These are phyloP conservation scores for Trachelus troglodyta DNA, from an alignment of 2,888 invertebrate species.

Conservation along the genomic window DNA sequence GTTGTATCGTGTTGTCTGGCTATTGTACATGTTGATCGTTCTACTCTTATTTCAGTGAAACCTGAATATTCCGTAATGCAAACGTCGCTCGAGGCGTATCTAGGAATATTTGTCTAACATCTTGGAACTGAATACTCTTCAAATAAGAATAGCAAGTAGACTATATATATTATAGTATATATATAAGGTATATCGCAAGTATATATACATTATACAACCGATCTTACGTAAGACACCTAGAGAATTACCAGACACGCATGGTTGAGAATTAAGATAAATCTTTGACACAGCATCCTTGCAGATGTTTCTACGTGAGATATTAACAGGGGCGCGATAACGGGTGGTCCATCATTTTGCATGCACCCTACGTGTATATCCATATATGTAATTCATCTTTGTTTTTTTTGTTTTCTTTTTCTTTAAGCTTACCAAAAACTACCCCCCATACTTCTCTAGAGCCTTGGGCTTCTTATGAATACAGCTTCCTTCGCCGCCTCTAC, in stretches of 20 bases:
- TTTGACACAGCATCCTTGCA: background rate
- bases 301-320: background rate
- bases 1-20: background rate
- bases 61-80: background rate
- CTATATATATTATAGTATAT: no score
- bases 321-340: background rate
- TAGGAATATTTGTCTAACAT: background rate
- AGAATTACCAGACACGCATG: background rate
- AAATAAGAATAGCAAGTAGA: background rate
- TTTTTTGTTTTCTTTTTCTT: background rate
- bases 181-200: no score
- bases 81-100: background rate
- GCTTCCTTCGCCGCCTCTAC: conserved; percentile 8
- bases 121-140: background rate
- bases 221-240: background rate
- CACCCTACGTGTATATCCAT: background rate
- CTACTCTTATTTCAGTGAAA: background rate
- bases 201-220: background rate
- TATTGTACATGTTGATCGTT: background rate
- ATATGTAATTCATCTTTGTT: background rate
- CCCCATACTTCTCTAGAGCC: background rate
- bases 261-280: background rate
- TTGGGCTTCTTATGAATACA: background rate
- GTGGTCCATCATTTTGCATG: background rate
- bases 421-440: background rate